A percentile compares a stretch with the other conserved stretches of the same genome.
These are phyloP conservation scores for Pangasius macronema DNA, from an alignment of 2,797 vertebrate species.

Conservation along the genomic window DNA sequence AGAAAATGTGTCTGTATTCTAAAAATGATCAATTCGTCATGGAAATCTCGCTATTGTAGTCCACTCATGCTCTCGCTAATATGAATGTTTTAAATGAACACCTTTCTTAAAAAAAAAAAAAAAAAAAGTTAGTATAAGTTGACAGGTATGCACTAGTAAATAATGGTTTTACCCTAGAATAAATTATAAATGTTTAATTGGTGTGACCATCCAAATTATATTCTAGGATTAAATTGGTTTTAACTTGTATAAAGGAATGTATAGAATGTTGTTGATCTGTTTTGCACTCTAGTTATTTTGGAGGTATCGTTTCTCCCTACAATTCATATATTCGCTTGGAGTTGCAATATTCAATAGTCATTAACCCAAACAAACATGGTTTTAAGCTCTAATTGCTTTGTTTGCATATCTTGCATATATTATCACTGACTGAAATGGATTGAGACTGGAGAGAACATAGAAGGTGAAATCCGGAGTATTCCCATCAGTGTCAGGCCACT, in stretches of 20 bases:
- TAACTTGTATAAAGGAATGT: not conserved
- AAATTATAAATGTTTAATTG: not conserved
- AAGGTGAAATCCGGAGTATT: slow-evolving; percentile 6
- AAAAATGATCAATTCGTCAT: not conserved
- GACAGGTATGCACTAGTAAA: not conserved
- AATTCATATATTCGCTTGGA: slow-evolving; percentile 12
- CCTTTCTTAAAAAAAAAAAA: not conserved
- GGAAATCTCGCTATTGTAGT: too few relatives aligned
- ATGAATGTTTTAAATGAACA: not conserved
- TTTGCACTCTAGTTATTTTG: not conserved
- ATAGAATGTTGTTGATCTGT: not conserved
- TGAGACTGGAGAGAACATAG: not conserved
- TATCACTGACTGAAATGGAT: slow-evolving; percentile 7
- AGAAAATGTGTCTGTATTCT: slow-evolving; percentile 23
- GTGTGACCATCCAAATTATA: not conserved
- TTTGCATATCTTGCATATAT: slow-evolving; percentile 21
- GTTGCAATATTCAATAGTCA: slow-evolving; percentile 29
- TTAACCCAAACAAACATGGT: slow-evolving; percentile 10
- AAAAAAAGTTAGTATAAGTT: not conserved
- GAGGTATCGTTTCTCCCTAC: slow-evolving; percentile 2
- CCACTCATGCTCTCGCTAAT: not conserved
- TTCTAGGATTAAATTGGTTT: not conserved
- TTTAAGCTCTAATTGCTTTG: slow-evolving; percentile 34
- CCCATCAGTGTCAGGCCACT: not conserved
- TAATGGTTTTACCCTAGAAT: not conserved